Percentiles rank a stretch among this genome's conserved stretches.
These are phyloP conservation scores for Syrrhaptes paradoxus DNA, from an alignment of 2,113 vertebrate species.

Conservation along the genomic window DNA sequence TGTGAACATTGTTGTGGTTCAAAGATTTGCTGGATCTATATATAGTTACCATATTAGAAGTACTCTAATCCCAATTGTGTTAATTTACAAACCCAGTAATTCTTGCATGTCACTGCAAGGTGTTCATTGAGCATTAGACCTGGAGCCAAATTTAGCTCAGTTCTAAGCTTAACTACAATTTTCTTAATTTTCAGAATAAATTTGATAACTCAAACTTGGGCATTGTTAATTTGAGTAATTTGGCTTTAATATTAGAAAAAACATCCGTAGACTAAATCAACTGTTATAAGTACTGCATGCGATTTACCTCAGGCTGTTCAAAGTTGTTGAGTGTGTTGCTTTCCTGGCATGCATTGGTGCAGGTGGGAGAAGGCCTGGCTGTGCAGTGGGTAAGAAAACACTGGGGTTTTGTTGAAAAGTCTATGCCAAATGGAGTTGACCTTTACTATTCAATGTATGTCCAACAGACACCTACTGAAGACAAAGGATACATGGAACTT, in stretches of 20 bases:
- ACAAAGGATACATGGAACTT: constrained; percentile 3
- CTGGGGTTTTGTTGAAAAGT: not conserved
- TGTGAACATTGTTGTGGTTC: not conserved
- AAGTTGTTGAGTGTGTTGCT: not conserved
- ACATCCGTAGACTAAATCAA: too few species aligned
- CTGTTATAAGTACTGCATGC: not conserved
- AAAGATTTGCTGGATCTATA: not conserved
- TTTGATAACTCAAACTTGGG: not conserved
- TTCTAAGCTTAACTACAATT: not conserved
- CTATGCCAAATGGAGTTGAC: not conserved
- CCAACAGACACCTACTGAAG: not conserved
- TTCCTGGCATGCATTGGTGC: not conserved
- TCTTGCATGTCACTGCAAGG: not conserved
- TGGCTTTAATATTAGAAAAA: not conserved
- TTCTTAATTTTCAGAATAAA: not conserved
- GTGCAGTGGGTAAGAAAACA: not conserved
- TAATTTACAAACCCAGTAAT: not conserved
- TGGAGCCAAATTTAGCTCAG: not conserved
- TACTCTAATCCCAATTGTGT: not conserved
- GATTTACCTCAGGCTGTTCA: not conserved
- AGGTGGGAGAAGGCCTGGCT: not conserved
- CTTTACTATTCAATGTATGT: not conserved
- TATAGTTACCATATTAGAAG: not conserved
- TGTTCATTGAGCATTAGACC: not conserved
- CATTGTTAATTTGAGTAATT: not conserved